phyloP scores from a whole-genome alignment of 2,888 invertebrate genomes.

The Noctua fimbriata region DNA sequence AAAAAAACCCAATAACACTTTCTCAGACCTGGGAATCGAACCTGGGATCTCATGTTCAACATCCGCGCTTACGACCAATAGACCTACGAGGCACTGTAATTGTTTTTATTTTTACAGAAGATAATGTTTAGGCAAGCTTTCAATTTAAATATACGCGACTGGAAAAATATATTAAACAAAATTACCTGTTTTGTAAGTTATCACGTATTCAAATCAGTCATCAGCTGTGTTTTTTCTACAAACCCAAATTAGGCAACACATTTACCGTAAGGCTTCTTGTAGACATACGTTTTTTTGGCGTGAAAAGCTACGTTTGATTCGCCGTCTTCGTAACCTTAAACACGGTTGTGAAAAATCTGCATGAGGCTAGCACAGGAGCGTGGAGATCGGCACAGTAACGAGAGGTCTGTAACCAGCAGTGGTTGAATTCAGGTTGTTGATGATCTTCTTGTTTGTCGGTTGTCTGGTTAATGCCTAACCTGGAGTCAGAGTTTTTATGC shows the following conservation, averaged over 20 bases:
- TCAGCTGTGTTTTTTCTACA: conserved; percentile 18
- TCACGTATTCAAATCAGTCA: conserved; percentile 19
- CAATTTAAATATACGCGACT: conserved; percentile 22
- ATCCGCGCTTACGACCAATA: neutral
- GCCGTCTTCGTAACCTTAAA: neutral
- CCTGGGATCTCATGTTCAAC: neutral
- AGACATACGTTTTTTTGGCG: neutral
- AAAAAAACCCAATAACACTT: neutral
- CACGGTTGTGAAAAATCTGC: neutral
- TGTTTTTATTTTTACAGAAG: neutral
- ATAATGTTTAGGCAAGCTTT: neutral
- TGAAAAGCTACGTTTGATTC: neutral
- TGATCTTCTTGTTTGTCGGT: too few species aligned
- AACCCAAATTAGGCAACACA: conserved; percentile 37
- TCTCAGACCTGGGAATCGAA: neutral
- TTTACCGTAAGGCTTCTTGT: conserved; percentile 19
- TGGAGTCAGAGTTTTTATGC: too few species aligned
- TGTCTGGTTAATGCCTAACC: too few species aligned
- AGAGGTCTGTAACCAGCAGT: neutral
- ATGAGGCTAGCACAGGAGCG: neutral
- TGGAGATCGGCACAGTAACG: neutral
- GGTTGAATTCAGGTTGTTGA: too few species aligned
- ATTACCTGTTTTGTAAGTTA: neutral
- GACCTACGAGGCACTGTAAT: neutral
- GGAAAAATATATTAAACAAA: neutral